These are phyloP conservation scores for Aphelinus certus DNA, from an alignment of 1,140 invertebrate genomes.

Conservation along the genomic window DNA sequence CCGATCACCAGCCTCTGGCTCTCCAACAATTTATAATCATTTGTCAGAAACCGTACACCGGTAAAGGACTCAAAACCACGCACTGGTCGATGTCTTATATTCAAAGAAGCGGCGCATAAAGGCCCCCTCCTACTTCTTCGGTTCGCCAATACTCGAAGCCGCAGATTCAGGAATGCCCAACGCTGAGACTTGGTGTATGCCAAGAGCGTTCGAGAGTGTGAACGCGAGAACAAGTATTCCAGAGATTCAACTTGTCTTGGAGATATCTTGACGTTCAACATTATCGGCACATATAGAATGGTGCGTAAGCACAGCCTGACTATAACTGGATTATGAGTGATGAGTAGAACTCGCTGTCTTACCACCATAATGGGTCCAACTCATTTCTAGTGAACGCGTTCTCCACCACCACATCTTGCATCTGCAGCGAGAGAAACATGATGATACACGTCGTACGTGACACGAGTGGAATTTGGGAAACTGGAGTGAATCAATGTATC, in stretches of 20 bases:
- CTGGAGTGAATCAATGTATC: background rate
- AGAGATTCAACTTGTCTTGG: slow-evolving; percentile 32
- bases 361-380: slow-evolving; percentile 4
- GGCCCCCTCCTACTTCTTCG: slow-evolving; percentile 40
- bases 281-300: background rate
- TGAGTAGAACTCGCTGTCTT: too few species aligned
- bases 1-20: background rate
- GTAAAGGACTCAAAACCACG: slow-evolving; percentile 46
- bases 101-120: slow-evolving; percentile 55
- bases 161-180: too few species aligned
- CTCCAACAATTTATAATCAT: slow-evolving; percentile 62
- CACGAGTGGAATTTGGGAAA: background rate
- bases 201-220: too few species aligned
- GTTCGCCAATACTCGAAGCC: slow-evolving; percentile 44
- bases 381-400: background rate
- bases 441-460: background rate
- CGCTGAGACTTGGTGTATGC: too few species aligned
- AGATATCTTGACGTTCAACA: slow-evolving; percentile 26
- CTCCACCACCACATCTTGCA: background rate
- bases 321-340: background rate
- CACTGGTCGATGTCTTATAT: slow-evolving; percentile 62
- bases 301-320: slow-evolving; percentile 19
- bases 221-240: too few species aligned
- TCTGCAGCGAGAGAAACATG: background rate
- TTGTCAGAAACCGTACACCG: slow-evolving; percentile 58